phyloP scores from a whole-genome alignment of 2,797 vertebrate species.

The Intellagama lesueurii region DNA sequence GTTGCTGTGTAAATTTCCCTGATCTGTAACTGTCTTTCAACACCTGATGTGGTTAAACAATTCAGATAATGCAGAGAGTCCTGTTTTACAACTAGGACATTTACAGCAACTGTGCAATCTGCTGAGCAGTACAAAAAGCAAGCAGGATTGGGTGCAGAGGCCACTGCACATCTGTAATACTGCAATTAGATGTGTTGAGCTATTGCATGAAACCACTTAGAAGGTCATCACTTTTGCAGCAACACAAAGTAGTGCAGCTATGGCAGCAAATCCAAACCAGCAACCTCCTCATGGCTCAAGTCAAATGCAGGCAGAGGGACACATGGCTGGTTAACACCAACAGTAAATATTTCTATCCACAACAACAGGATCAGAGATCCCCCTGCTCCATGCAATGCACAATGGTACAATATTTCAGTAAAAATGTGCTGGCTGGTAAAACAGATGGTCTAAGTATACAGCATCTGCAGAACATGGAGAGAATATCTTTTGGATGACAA shows the following conservation, averaged over 20 bases:
- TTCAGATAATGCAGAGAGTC: neutral
- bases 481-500: neutral
- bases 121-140: neutral
- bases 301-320: neutral
- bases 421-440: neutral
- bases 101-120: neutral
- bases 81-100: neutral
- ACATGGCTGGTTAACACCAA: neutral
- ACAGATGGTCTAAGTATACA: neutral
- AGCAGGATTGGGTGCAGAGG: neutral
- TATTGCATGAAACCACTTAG: neutral
- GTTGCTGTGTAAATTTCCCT: neutral
- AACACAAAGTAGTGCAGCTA: neutral
- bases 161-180: neutral
- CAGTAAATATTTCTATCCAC: neutral
- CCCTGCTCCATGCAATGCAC: too few species aligned
- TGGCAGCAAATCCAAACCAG: neutral
- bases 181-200: neutral
- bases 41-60: neutral
- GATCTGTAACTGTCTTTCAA: neutral
- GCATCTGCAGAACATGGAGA: neutral
- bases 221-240: too few species aligned
- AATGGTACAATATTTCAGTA: neutral
- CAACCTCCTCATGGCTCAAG: neutral
- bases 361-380: neutral